These are phyloP conservation scores for Alauda arvensis DNA, from an alignment of 2,797 vertebrate species.

Conservation along the genomic window DNA sequence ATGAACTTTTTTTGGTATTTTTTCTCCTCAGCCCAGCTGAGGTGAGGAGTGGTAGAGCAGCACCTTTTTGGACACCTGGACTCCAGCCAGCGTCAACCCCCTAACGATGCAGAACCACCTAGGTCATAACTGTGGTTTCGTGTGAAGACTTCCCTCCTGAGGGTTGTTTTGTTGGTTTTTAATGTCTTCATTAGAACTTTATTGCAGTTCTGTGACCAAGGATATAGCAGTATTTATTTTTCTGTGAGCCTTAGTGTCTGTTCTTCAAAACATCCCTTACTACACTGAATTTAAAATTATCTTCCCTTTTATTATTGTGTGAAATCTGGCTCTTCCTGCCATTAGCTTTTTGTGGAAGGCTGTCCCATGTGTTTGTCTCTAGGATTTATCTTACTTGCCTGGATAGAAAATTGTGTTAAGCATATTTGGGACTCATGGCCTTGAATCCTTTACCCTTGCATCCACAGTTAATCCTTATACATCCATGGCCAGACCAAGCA, in stretches of 20 bases:
- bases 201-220: neutral
- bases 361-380: neutral
- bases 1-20: neutral
- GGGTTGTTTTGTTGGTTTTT: neutral
- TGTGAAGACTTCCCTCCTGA: neutral
- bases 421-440: neutral
- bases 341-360: neutral
- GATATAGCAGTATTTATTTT: neutral
- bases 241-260: neutral
- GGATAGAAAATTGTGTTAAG: neutral
- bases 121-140: neutral
- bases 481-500: neutral
- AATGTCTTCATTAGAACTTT: neutral
- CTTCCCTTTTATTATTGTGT: neutral
- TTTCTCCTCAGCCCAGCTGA: neutral
- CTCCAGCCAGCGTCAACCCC: neutral
- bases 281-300: neutral
- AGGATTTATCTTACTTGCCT: neutral
- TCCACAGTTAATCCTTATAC: neutral
- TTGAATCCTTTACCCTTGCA: neutral
- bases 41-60: neutral
- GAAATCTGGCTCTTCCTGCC: neutral
- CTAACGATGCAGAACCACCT: neutral
- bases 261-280: neutral
- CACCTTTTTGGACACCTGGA: neutral